A percentile compares a stretch with the other conserved stretches of the same genome.
Evolutionary conservation across 2,113 vertebrate species (phyloP).

Genomic region (Muscicapa adusta): DNA sequence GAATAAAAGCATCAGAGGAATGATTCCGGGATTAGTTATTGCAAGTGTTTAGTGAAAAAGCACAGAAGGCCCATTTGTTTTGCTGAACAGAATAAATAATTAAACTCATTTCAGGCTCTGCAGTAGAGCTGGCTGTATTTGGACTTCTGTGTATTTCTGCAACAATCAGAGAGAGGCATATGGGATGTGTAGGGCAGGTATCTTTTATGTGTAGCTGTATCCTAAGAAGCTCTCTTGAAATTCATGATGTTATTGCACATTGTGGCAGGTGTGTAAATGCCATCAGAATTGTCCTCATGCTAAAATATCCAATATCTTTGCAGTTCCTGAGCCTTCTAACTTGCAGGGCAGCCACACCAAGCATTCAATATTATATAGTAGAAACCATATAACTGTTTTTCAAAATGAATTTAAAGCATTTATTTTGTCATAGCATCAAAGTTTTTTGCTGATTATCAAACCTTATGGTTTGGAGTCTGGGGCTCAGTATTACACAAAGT

Average conservation of each 20-base stretch:
- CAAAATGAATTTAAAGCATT: background rate
- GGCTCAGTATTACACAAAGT: background rate
- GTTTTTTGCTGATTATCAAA: background rate
- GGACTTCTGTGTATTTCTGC: background rate
- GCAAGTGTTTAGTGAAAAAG: conserved; percentile 38
- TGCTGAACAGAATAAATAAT: conserved; percentile 52
- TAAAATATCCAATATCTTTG: background rate
- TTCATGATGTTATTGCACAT: background rate
- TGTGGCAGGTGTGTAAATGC: background rate
- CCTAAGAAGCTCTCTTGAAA: background rate
- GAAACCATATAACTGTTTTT: background rate
- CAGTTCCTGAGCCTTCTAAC: background rate
- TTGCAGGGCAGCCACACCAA: background rate
- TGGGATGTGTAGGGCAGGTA: background rate
- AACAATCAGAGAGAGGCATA: background rate
- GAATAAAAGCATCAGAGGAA: conserved; percentile 40
- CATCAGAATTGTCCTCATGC: background rate
- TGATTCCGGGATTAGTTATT: conserved; percentile 19
- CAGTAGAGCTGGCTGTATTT: background rate
- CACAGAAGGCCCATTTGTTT: conserved; percentile 44
- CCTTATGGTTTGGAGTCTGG: background rate
- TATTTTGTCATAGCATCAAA: background rate
- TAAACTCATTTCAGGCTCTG: conserved; percentile 1
- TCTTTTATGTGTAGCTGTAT: background rate
- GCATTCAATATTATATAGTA: background rate